Conservation (phyloP, 2,888 invertebrate genomes). For the Dryadula phaetusa region DNA sequence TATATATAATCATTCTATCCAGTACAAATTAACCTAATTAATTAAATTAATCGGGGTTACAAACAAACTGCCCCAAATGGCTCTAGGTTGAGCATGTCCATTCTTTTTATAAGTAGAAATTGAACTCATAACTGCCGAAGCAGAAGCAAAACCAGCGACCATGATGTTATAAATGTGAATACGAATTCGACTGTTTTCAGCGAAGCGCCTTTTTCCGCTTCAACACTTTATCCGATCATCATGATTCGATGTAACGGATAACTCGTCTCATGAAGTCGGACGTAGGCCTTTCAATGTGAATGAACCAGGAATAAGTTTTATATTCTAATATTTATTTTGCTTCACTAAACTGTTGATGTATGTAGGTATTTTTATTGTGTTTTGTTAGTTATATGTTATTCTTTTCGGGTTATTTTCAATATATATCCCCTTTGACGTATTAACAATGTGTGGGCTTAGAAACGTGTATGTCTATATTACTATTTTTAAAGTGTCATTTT, state of each 20-base stretch:
- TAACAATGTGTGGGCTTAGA: no score
- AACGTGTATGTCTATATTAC: no score
- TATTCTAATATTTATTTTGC: not conserved
- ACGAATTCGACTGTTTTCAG: not conserved
- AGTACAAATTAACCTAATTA: no score
- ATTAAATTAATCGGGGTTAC: no score
- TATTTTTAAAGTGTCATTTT: no score
- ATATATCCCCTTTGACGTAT: no score
- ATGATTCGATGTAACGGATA: not conserved
- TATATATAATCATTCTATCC: no score
- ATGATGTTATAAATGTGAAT: constrained; percentile 9
- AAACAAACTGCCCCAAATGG: no score
- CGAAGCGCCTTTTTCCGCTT: constrained; percentile 5
- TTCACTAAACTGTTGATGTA: not conserved
- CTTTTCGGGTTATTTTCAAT: no score
- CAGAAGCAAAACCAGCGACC: not conserved
- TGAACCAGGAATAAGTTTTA: not conserved
- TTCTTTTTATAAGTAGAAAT: constrained; percentile 63
- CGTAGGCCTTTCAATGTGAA: not conserved
- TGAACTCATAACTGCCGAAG: not conserved
- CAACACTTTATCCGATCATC: constrained; percentile 6
- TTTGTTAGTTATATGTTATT: no score
- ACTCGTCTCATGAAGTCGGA: not conserved
- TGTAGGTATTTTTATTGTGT: no score
- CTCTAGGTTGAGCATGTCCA: no score